Evolutionary conservation across 2,888 invertebrate genomes (phyloP), one percentile per base, ranked within the genome.

Genomic region (Sepioteuthis lessoniana): DNA sequence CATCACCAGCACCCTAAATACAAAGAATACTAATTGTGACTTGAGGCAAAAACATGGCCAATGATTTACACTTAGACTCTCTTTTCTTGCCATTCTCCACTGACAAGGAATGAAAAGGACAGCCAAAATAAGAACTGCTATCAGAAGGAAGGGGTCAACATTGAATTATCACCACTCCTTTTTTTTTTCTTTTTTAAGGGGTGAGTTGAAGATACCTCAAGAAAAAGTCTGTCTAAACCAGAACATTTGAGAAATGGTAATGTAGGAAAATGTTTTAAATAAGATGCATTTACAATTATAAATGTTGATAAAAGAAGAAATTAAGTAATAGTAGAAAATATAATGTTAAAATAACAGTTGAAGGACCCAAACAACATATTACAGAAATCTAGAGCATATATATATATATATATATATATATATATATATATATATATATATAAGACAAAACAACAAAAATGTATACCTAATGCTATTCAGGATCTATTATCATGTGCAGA

Each of bases 21-120:
- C 76, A 76, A 76, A 76, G 76, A 76, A 76, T 76, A 76, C 76
- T 76, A 76, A 76, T 76, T 76, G 76, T 76, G 76, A n/a, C 76
- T 76, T 16, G n/a, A 19, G 76, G 76, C 76, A 76, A 76, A 60
- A 76, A n/a, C 76, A 76, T 76, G 76, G 76, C n/a, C 76, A 76
- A 76, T 76, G 76, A 35, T 35, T 76, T 76, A 76, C 76, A 76
- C 76, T 76, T 76, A 76, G 16, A n/a, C 3, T 35, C 76, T 76
- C n/a, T 35, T 76, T 21, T 76, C 35, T 25, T 76, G 76, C 76
- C n/a, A 76, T 76, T n/a, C 7, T 13, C 35, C 21, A 76, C 76
- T n/a, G 76, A 76, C 35, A 76, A 76, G 35, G 35, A 35, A 76
- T 76, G 76, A 35, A 76, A 76, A 35, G 76, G 76, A 76, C 35